Conservation (phyloP, 2,888 invertebrate species). For the Auanema freiburgensis region DNA sequence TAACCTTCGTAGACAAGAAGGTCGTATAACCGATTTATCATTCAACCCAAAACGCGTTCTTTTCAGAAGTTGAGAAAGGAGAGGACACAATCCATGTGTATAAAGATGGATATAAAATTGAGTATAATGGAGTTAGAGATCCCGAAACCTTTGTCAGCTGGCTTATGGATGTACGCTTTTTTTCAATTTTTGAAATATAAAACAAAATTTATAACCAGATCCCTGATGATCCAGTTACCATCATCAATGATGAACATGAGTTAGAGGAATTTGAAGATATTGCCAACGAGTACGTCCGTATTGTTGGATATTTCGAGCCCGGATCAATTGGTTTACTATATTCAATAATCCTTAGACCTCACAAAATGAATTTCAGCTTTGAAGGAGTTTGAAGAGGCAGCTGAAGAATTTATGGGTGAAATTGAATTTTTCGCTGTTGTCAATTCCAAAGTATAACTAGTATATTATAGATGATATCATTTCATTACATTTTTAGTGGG, state of each 20-base stretch:
- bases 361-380: constrained; percentile 44
- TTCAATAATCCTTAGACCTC: neutral
- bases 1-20: constrained; percentile 62
- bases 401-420: constrained; percentile 65
- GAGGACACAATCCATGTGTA: constrained; percentile 64
- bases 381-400: constrained; percentile 64
- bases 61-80: constrained; percentile 61
- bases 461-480: neutral
- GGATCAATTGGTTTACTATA: constrained; percentile 54
- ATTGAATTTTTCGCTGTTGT: constrained; percentile 65
- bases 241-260: constrained; percentile 64
- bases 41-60: constrained; percentile 5
- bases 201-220: constrained; percentile 48
- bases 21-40: constrained; percentile 24
- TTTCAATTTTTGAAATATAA: neutral
- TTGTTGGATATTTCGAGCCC: constrained; percentile 64
- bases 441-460: constrained; percentile 50
- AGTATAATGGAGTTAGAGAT: constrained; percentile 64
- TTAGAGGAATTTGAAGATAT: constrained; percentile 63
- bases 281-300: constrained; percentile 60
- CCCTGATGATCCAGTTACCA: constrained; percentile 64
- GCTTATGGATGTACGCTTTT: constrained; percentile 62
- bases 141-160: constrained; percentile 64
- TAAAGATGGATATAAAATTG: constrained; percentile 64
- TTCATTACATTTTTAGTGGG: constrained; percentile 53